These are phyloP conservation scores for Nannoperca obscura DNA, from an alignment of 2,797 vertebrate species.

Conservation along the genomic window DNA sequence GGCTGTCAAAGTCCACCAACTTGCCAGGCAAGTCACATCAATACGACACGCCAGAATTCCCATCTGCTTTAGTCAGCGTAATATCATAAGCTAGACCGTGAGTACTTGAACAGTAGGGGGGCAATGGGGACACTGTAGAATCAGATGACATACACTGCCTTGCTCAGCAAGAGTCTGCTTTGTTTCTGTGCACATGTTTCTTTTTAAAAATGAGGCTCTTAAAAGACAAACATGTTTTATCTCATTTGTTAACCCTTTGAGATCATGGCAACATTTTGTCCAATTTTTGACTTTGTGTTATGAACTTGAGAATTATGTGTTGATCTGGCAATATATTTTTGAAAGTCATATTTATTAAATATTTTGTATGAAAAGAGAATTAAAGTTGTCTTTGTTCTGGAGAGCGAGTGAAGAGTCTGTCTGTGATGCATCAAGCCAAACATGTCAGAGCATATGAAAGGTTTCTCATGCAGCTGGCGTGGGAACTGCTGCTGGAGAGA, in stretches of 20 bases:
- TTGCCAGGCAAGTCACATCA: constrained; percentile 76
- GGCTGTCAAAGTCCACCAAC: constrained; percentile 51
- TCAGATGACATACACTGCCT: constrained; percentile 89
- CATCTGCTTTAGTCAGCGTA: constrained; percentile 87
- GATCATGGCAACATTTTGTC: constrained; percentile 93
- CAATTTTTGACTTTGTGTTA: constrained; percentile 90
- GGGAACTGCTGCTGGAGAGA: constrained; percentile 61
- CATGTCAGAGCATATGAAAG: constrained; percentile 54
- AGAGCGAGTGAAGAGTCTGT: constrained; percentile 72
- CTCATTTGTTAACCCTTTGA: constrained; percentile 89
- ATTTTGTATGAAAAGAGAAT: constrained; percentile 99
- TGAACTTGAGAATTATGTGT: constrained; percentile 94
- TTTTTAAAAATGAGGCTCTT: constrained; percentile 87
- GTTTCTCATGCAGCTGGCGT: constrained; percentile 58
- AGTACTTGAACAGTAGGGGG: constrained; percentile 96
- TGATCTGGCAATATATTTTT: constrained; percentile 99
- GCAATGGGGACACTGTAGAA: constrained; percentile 93
- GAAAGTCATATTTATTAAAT: constrained; percentile 99
- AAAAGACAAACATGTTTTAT: constrained; percentile 87
- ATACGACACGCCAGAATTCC: constrained; percentile 78
- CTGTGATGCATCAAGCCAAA: constrained; percentile 68
- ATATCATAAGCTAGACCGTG: constrained; percentile 89
- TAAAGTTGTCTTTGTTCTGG: constrained; percentile 84
- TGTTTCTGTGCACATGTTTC: constrained; percentile 81
- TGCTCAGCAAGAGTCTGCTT: constrained; percentile 85